Percentiles rank a stretch among this genome's conserved stretches.
These are phyloP conservation scores for Scaptomyza hsui DNA, from an alignment of 1,140 invertebrate genomes.

Conservation along the genomic window DNA sequence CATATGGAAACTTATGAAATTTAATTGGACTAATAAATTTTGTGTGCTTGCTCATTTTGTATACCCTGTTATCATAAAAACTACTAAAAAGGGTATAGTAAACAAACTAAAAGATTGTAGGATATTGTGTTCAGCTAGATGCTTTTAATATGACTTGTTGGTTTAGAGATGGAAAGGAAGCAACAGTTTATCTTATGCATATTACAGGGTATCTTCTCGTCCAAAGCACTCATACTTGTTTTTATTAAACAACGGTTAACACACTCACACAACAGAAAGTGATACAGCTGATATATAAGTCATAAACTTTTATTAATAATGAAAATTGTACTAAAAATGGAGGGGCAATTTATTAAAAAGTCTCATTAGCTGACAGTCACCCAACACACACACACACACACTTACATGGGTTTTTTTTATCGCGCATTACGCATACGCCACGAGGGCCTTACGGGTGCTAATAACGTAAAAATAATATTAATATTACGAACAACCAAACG, in stretches of 20 bases:
- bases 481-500: constrained; percentile 40
- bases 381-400: constrained; percentile 8
- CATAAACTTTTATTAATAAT: constrained; percentile 83
- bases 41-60: constrained; percentile 34
- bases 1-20: constrained; percentile 64
- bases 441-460: constrained; percentile 75
- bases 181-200: too few species aligned
- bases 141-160: too few species aligned
- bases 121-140: too few species aligned
- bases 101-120: too few species aligned
- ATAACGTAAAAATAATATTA: constrained; percentile 76
- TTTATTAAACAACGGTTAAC: constrained; percentile 59
- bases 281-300: constrained; percentile 65
- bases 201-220: constrained; percentile 12
- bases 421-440: constrained; percentile 77
- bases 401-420: constrained; percentile 60
- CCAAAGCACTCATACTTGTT: constrained; percentile 21
- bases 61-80: constrained; percentile 33
- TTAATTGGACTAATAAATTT: constrained; percentile 79
- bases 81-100: constrained; percentile 2
- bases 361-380: constrained; percentile 70
- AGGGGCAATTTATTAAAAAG: constrained; percentile 81
- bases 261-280: constrained; percentile 31
- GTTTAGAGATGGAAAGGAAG: too few species aligned
- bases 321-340: constrained; percentile 80